Percentiles rank a stretch among this genome's conserved stretches.
Conservation (phyloP, 2,797 vertebrate species). For the Tenualosa ilisha region DNA sequence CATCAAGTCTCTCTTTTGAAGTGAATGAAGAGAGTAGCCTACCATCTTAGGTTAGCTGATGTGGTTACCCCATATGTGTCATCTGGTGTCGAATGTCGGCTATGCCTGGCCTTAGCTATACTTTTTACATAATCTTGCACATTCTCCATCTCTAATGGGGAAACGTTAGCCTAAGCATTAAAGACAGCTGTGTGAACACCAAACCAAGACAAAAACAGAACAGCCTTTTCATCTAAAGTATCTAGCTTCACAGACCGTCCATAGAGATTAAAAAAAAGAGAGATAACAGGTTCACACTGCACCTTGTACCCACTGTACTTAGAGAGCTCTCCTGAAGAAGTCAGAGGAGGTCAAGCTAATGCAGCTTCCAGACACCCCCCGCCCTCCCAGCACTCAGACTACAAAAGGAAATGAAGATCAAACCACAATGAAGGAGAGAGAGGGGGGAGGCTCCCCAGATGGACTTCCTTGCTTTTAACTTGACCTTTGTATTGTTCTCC, state of each 20-base stretch:
- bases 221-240: neutral
- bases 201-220: neutral
- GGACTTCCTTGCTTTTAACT: constrained; percentile 21
- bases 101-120: neutral
- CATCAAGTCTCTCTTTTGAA: neutral
- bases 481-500: neutral
- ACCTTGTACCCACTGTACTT: neutral
- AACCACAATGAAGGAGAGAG: neutral
- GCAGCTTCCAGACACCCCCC: constrained; percentile 2
- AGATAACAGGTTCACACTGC: neutral
- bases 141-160: neutral
- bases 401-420: constrained; percentile 24
- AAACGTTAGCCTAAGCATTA: neutral
- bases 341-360: neutral
- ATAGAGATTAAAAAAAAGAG: neutral
- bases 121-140: neutral
- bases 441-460: neutral
- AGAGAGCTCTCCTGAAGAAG: neutral
- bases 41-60: neutral
- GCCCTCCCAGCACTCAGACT: constrained; percentile 10
- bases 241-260: neutral
- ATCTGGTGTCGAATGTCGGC: neutral
- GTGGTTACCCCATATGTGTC: neutral
- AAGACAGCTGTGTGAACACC: neutral
- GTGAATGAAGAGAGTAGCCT: no score